Conservation (phyloP, 2,797 vertebrate species). For the Hydrocynus forskahlii region DNA sequence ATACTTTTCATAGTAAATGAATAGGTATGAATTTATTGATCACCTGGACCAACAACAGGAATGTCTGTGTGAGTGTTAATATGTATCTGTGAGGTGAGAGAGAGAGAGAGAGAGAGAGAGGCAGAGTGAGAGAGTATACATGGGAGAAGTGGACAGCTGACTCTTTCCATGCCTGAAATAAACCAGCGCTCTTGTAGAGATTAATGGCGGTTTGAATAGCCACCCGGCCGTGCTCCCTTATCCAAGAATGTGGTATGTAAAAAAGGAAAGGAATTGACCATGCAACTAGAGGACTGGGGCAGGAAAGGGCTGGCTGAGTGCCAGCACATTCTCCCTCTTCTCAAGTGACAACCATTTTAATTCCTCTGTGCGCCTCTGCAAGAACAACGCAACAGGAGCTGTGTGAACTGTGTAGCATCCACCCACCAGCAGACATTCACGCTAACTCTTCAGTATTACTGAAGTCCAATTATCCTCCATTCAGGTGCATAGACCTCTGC, state of each 20-base stretch:
- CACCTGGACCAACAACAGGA: conserved; percentile 66
- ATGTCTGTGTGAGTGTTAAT: conserved; percentile 37
- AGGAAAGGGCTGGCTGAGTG: conserved; percentile 75
- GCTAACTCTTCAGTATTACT: conserved; percentile 28
- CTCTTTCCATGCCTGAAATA: conserved; percentile 82
- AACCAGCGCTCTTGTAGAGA: conserved; percentile 84
- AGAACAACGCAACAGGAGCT: conserved; percentile 45
- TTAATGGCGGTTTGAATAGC: conserved; percentile 89
- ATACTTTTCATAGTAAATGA: neutral
- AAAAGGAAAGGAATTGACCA: conserved; percentile 84
- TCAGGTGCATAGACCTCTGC: conserved; percentile 4
- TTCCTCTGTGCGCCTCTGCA: conserved; percentile 55
- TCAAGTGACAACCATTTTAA: conserved; percentile 69
- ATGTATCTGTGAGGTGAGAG: neutral
- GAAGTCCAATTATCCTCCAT: conserved; percentile 19
- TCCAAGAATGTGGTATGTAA: conserved; percentile 85
- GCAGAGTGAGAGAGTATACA: conserved; percentile 64
- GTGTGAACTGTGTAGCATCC: conserved; percentile 29
- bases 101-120: conserved; percentile 40
- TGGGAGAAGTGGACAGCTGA: conserved; percentile 82
- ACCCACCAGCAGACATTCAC: neutral
- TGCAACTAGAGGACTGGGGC: conserved; percentile 63
- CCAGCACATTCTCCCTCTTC: conserved; percentile 68
- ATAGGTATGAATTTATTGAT: conserved; percentile 39
- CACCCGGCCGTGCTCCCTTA: conserved; percentile 79